Evolutionary conservation across 2,797 vertebrate species (phyloP).

Genomic region (Pangasius sanitwongsei): DNA sequence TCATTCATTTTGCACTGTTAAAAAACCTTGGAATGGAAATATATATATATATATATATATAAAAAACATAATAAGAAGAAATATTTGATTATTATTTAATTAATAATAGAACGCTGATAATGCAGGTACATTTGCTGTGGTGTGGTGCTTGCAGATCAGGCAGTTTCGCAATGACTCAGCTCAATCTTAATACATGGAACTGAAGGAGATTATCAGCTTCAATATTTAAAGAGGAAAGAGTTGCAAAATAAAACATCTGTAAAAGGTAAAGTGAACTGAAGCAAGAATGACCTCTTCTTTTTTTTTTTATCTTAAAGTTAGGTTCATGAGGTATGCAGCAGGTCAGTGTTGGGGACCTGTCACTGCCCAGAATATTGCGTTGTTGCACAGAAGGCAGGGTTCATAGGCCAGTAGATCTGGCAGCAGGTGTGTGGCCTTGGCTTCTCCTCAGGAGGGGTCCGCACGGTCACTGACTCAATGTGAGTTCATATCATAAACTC

Average conservation of each 20-base stretch:
- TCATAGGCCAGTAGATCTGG: constrained; percentile 36
- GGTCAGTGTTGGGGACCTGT: neutral
- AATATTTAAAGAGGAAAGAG: neutral
- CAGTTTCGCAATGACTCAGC: neutral
- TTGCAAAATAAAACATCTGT: neutral
- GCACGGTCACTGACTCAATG: constrained; percentile 43
- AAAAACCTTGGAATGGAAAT: neutral
- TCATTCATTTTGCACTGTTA: neutral
- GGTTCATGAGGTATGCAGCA: neutral
- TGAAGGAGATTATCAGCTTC: neutral
- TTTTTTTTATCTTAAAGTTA: neutral
- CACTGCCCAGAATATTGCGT: constrained; percentile 11
- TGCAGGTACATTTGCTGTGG: neutral
- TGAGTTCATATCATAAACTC: neutral
- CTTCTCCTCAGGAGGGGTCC: constrained; percentile 25
- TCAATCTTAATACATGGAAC: neutral
- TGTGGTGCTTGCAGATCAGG: neutral
- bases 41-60: too few species aligned
- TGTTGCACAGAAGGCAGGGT: constrained; percentile 18
- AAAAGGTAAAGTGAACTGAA: neutral
- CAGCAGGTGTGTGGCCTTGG: constrained; percentile 29
- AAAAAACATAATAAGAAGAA: neutral
- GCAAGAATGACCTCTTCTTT: neutral
- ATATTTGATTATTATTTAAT: neutral
- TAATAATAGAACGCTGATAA: neutral